Evolutionary conservation across 1,140 invertebrate species (phyloP), one percentile per base, ranked within the genome.

Genomic region (Papilio helenus): DNA sequence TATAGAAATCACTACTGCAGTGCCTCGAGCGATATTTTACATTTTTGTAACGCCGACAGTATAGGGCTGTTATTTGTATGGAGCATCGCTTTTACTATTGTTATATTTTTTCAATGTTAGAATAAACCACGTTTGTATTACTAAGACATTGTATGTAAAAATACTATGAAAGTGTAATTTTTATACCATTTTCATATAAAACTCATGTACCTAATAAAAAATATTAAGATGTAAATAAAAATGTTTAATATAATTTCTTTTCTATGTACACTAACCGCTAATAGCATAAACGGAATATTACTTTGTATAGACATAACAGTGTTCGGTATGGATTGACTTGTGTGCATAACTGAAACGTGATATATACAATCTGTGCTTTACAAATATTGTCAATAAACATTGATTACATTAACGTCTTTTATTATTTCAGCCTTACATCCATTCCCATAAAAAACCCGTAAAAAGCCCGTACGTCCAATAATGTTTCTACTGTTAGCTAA

Each of bases 311-410:
- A 93, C 81, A 72, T 90, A 89, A 89, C 87, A 89, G 89, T 91
- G 91, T 91, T 93, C 84, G 86, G 87, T 93, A 93, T 92, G 87
- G 88, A 92, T 92, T 93, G 90, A 92, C 82, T 90, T 92, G 93
- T 94, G 92, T 93, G 92, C 92, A 92, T 93, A 94, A 94, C 89
- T 87, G 87, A 93, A 93, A 92, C 89, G 93, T 94, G 93, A 94
- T 94, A 94, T 94, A 91, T 94, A 93, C 92, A 93, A 94, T 93
- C 89, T 92, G 93, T 94, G 92, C 92, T 94, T 94, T 94, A 93
- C 91, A 91, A 87, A 93, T 90, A 94, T 90, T 92, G 92, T 94
- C 88, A 94, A 89, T 93, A 94, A 93, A 93, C 86, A 90, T 89
- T 92, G 88, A 92, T 89, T 91, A 94, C 89, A 92, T 90, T 87